A percentile compares a stretch with the other conserved stretches of the same genome.
Conservation (phyloP, 2,797 vertebrate genomes). For the Notolabrus celidotus region DNA sequence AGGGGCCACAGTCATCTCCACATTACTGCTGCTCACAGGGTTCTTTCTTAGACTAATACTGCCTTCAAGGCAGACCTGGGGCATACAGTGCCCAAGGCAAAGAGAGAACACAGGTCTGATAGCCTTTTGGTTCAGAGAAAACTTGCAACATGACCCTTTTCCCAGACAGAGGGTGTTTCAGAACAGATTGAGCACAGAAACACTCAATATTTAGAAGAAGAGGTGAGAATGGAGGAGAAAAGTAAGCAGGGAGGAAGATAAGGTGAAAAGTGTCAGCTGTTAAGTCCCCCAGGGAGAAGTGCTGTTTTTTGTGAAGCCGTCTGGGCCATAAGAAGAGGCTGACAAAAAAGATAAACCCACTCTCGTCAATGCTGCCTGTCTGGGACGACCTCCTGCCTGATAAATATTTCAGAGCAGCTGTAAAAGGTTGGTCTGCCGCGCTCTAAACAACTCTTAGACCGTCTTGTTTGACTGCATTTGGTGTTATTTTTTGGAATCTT, state of each 20-base stretch:
- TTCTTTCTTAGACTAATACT: conserved; percentile 37
- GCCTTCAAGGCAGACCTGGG: conserved; percentile 48
- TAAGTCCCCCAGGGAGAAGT: conserved; percentile 20
- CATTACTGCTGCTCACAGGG: conserved; percentile 26
- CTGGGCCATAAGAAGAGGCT: conserved; percentile 47
- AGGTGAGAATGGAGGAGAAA: conserved; percentile 10
- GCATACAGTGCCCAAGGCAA: conserved; percentile 30
- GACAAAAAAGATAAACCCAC: conserved; percentile 64
- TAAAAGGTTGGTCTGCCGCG: conserved; percentile 44
- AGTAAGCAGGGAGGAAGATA: background rate
- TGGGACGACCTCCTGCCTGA: conserved; percentile 20
- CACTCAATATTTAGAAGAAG: background rate
- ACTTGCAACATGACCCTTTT: conserved; percentile 19
- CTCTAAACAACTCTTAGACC: conserved; percentile 35
- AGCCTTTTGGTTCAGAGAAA: conserved; percentile 8
- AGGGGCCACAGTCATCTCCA: conserved; percentile 33
- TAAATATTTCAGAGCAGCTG: conserved; percentile 65
- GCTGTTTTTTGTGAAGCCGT: conserved; percentile 52
- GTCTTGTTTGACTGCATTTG: conserved; percentile 34
- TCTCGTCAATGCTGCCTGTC: conserved; percentile 26
- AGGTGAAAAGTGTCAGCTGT: conserved; percentile 35
- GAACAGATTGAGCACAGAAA: conserved; percentile 3
- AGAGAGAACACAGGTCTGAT: conserved; percentile 22
- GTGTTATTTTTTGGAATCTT: conserved; percentile 8
- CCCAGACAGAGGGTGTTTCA: conserved; percentile 14